Conservation (phyloP, 37 sponge, comb jelly and placozoan species). For the Corticium candelabrum region DNA sequence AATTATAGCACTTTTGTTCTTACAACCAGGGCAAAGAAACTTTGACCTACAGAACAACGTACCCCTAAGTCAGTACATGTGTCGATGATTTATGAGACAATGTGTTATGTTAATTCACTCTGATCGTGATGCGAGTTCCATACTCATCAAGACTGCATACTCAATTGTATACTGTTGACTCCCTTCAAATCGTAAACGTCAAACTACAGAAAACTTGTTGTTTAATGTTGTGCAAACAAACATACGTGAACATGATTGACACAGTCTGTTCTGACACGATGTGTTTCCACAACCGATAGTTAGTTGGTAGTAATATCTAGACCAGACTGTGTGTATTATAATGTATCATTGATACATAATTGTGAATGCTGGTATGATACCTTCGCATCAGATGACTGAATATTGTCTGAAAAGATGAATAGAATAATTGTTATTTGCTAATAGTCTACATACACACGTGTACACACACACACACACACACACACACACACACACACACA, state of each 20-base stretch:
- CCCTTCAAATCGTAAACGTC: background rate
- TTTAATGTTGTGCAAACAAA: background rate
- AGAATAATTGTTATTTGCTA: no score
- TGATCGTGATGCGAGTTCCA: background rate
- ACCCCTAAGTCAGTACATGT: background rate
- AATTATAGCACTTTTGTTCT: constrained; percentile 3
- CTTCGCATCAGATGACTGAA: background rate
- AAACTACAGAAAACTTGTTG: background rate
- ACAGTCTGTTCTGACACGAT: background rate
- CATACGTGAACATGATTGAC: background rate
- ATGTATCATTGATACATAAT: no score
- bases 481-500: no score
- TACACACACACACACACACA: no score
- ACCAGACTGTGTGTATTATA: no score
- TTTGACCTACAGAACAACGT: background rate
- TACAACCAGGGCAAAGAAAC: background rate
- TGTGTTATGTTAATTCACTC: background rate
- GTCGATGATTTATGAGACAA: no score
- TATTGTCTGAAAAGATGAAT: no score
- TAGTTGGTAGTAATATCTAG: background rate
- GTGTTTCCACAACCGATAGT: background rate
- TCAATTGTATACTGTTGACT: background rate
- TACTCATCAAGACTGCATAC: background rate
- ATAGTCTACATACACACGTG: no score
- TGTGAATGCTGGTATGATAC: no score